These are phyloP conservation scores for Psittacula derbiana DNA, from an alignment of 2,797 vertebrate genomes.

Conservation along the genomic window DNA sequence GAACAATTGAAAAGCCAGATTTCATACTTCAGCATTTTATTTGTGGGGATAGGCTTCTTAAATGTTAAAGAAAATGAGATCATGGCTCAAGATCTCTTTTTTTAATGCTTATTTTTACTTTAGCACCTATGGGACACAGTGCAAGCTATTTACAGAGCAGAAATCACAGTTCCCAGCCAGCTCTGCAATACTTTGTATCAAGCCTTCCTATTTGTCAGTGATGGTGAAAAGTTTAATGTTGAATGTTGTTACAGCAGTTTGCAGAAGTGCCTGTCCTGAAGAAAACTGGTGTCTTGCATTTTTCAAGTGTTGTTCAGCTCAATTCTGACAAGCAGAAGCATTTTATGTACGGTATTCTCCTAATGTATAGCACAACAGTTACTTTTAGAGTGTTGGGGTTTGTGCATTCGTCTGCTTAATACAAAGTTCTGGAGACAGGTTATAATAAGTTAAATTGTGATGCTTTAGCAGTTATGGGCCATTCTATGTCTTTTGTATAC, in stretches of 20 bases:
- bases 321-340: not conserved
- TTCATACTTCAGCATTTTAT: not conserved
- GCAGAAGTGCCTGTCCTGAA: not conserved
- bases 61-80: constrained; percentile 7
- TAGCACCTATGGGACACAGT: not conserved
- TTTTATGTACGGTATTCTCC: not conserved
- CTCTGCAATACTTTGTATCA: not conserved
- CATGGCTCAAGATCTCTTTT: not conserved
- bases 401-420: not conserved
- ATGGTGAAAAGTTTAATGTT: not conserved
- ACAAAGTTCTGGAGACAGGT: not conserved
- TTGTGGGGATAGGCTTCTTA: not conserved
- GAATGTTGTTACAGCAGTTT: not conserved
- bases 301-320: not conserved
- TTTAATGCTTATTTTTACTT: constrained; percentile 15
- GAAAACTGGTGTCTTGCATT: not conserved
- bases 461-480: not conserved
- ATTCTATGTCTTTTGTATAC: not conserved
- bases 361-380: not conserved
- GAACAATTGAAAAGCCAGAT: not conserved
- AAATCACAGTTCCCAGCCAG: not conserved
- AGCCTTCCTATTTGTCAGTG: not conserved
- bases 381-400: not conserved
- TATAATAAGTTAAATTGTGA: not conserved
- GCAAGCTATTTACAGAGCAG: not conserved